Base-by-base conservation (phyloP, 64 coral and sea anemone genomes). In the Montipora sp. region DNA sequence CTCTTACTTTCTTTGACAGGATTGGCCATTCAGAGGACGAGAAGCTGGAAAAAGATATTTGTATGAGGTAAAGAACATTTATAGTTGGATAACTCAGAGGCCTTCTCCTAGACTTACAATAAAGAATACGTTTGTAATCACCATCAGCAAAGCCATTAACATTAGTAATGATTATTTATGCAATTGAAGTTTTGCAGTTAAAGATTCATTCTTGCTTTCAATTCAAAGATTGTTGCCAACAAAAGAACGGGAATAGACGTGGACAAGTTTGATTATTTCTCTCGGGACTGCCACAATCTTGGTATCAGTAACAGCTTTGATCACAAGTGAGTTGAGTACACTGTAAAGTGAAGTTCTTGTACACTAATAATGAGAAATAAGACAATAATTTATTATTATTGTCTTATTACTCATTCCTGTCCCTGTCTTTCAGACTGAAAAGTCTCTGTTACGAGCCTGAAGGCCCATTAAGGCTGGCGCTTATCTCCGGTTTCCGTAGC, bases 181-280 rank as follows among this genome's bases (percentile, higher is more conserved):
- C 36, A 36, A 36, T 36, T 36, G 0, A 36, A 36, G 36, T 36
- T 36, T 0, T 36, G 36, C 36, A 0, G 36, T 36, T 36, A 36
- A 36, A 9, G 23, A 21, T 44, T 12, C 11, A 59, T 71, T 20
- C 3, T 5, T 71, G 5, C 20, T 22, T 71, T 49, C 92, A 48
- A 67, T 81, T 80, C 80, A 12, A 48, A 99, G 92, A 99, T 99
- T 61, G 98, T 99, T n/a, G 98, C 98, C 18, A 99, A 99, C 83
- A 99, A 99, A 76, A 91, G 98, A 65, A 99, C 94, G 8, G 98
- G 98, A 12, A 99, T 99, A 50, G 98, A 99, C 92, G 94, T 95
- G 0, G 98, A 99, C 85, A 99, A 99, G 75, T 99, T 92, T 84
- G 98, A 99, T 69, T 99, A 99, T 75, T 99, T 99, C 86, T 84